Percentiles rank a stretch among this genome's conserved stretches.
phyloP scores from a whole-genome alignment of 1,140 invertebrate species.

The Aphelenchoides fujianensis region DNA sequence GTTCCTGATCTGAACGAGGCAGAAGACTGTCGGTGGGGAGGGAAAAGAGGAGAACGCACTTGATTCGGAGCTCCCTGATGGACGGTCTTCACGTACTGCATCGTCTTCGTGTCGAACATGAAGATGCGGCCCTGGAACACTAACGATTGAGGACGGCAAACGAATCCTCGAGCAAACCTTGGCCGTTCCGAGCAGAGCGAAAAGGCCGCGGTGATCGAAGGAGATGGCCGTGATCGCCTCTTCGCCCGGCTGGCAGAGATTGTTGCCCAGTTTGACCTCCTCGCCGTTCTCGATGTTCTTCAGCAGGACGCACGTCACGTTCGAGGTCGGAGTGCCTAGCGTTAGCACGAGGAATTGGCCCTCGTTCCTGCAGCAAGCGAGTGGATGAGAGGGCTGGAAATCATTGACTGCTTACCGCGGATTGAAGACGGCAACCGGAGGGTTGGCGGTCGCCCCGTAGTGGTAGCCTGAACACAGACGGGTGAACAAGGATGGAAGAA shows the following conservation, averaged over 20 bases:
- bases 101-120: constrained; percentile 36
- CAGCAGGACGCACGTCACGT: background rate
- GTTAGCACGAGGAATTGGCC: constrained; percentile 34
- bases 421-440: constrained; percentile 38
- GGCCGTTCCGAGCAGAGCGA: constrained; percentile 35
- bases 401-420: too few relatives aligned
- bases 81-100: constrained; percentile 34
- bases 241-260: constrained; percentile 16
- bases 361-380: constrained; percentile 37
- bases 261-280: background rate
- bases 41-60: background rate
- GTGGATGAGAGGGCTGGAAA: too few relatives aligned
- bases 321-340: constrained; percentile 9
- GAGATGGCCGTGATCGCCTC: constrained; percentile 39
- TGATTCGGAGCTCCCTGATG: constrained; percentile 19
- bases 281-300: constrained; percentile 13
- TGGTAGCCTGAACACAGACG: too few relatives aligned
- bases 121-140: constrained; percentile 34
- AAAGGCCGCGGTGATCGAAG: constrained; percentile 39
- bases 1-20: constrained; percentile 6
- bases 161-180: constrained; percentile 21
- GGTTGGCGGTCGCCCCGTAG: background rate
- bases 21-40: background rate
- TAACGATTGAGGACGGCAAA: constrained; percentile 10
- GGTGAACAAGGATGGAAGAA: too few relatives aligned